Evolutionary conservation across 2,888 invertebrate species (phyloP).

Genomic region (Thymelicus sylvestris): DNA sequence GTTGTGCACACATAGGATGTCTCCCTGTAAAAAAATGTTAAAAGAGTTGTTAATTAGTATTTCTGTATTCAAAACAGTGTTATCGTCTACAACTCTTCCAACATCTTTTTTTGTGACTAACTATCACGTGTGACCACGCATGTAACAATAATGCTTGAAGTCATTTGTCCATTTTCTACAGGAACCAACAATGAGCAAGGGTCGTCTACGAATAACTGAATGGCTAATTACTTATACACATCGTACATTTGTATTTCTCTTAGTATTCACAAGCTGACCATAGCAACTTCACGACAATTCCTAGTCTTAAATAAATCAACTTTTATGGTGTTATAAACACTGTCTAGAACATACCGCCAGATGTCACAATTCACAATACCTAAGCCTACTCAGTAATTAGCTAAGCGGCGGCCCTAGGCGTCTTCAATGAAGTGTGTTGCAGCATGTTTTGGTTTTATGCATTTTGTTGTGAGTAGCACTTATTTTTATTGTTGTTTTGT

Average conservation of each 20-base stretch:
- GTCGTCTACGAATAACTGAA: conserved; percentile 74
- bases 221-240: conserved; percentile 51
- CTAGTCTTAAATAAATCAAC: neutral
- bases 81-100: conserved; percentile 10
- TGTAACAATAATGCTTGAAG: conserved; percentile 77
- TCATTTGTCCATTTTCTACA: conserved; percentile 74
- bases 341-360: conserved; percentile 31
- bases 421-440: conserved; percentile 65
- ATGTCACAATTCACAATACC: conserved; percentile 10
- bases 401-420: conserved; percentile 68
- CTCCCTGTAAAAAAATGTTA: conserved; percentile 15
- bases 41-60: conserved; percentile 3
- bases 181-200: conserved; percentile 81
- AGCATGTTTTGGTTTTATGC: conserved; percentile 81
- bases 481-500: conserved; percentile 50
- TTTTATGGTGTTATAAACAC: conserved; percentile 26
- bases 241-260: conserved; percentile 8
- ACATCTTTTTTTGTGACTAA: conserved; percentile 46
- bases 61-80: neutral
- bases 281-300: conserved; percentile 12
- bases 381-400: conserved; percentile 52
- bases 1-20: conserved; percentile 17
- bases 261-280: conserved; percentile 11
- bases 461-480: conserved; percentile 82
- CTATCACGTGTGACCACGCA: conserved; percentile 73